These are phyloP conservation scores for Pampusana beccarii DNA, from an alignment of 2,113 vertebrate genomes.

Conservation along the genomic window DNA sequence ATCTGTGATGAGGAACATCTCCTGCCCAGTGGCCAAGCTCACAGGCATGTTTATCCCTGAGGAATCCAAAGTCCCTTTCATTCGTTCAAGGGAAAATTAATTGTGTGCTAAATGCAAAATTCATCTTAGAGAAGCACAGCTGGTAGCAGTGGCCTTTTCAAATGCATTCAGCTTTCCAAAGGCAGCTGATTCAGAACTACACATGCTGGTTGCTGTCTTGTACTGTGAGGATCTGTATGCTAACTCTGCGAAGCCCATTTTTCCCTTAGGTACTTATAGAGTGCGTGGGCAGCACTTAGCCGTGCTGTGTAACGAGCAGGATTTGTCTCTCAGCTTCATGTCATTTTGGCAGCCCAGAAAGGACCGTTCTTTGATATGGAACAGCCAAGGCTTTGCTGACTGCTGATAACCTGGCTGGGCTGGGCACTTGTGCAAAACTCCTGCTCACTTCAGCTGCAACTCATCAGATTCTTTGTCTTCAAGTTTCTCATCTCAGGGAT, in stretches of 20 bases:
- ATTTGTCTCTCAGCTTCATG: background rate
- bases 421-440: background rate
- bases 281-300: background rate
- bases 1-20: background rate
- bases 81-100: slow-evolving; percentile 20
- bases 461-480: background rate
- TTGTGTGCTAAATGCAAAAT: slow-evolving; percentile 48
- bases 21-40: background rate
- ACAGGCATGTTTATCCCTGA: background rate
- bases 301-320: background rate
- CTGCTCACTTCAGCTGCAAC: background rate
- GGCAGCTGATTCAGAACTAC: slow-evolving; percentile 20
- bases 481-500: background rate
- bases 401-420: background rate
- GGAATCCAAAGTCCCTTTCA: background rate
- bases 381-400: background rate
- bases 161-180: slow-evolving; percentile 41
- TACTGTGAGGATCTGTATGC: background rate
- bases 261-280: background rate
- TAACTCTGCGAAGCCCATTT: background rate
- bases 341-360: background rate
- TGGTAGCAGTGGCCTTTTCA: slow-evolving; percentile 49
- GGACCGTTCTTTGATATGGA: background rate
- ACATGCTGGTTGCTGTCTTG: background rate
- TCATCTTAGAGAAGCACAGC: background rate